phyloP scores from a whole-genome alignment of 2,797 vertebrate species.

The Melanogrammus aeglefinus region DNA sequence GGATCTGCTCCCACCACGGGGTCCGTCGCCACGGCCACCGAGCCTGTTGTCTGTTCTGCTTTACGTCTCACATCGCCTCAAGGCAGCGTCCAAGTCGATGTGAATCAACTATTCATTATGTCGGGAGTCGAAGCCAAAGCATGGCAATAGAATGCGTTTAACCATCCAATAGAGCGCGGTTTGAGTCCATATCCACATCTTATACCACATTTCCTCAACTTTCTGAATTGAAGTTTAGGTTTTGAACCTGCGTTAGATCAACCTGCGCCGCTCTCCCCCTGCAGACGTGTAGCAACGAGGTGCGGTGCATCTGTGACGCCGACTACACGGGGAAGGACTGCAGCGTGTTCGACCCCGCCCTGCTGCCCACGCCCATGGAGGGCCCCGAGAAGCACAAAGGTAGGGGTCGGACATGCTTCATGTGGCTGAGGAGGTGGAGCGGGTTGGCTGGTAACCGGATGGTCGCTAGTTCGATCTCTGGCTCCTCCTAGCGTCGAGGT shows the following conservation, averaged over 20 bases:
- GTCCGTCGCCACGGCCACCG: slow-evolving; percentile 64
- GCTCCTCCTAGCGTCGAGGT: too few relatives aligned
- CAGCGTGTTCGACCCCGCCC: slow-evolving; percentile 91
- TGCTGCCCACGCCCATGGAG: slow-evolving; percentile 78
- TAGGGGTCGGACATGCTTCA: slow-evolving; percentile 40
- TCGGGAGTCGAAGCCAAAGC: neutral
- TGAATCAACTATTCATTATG: too few relatives aligned
- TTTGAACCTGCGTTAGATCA: too few relatives aligned
- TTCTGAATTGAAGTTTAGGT: too few relatives aligned
- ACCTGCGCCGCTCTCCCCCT: neutral
- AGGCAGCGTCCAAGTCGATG: too few relatives aligned
- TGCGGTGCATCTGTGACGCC: slow-evolving; percentile 90
- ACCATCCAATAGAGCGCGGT: too few relatives aligned
- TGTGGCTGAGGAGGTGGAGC: too few relatives aligned
- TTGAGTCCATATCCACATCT: too few relatives aligned
- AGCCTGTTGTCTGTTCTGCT: neutral
- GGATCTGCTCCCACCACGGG: slow-evolving; percentile 90
- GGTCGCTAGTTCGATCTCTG: too few relatives aligned
- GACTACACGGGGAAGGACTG: slow-evolving; percentile 97
- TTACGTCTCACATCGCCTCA: neutral
- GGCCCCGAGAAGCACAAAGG: slow-evolving; percentile 84
- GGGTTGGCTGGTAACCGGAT: too few relatives aligned
- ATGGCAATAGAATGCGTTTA: too few relatives aligned
- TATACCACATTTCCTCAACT: too few relatives aligned
- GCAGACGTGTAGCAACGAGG: slow-evolving; percentile 93